Base-by-base conservation (phyloP, 1,140 invertebrate species). In the Penaeus chinensis region DNA sequence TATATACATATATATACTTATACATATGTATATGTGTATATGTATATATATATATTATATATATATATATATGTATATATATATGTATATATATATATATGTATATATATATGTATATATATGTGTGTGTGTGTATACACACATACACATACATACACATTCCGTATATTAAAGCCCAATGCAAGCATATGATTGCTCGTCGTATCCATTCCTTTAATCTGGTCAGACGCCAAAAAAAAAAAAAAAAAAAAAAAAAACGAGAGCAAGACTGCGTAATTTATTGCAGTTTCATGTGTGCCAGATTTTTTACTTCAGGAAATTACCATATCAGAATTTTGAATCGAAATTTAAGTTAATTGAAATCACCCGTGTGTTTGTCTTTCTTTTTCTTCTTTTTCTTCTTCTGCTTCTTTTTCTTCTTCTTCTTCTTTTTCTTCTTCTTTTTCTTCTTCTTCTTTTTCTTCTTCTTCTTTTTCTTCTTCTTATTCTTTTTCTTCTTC, bases 91-190 rank as follows among this genome's bases (percentile, higher is more conserved):
- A 18, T 18, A 32, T 22, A 32, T 1, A 54, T 54, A 20, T 74
- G 5, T 74, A 32, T 74, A 74, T 32, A 32, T 74, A 74, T 74
- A 74, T 32, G 13, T 74, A 74, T 32, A 74, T 74, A 74, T 74
- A 74, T 71, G n/a, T 16, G 27, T 32, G 11, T n/a, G 24, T 27
- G 63, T 24, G 27, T 60, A 65, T 24, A 65, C 18, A 65, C 10
- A 65, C 18, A 5, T 11, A 82, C 60, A 62, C 61, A 62, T 18
- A 82, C 60, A 62, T 20, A 82, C 60, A 82, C 0, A 82, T 22
- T 20, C 65, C 61, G 18, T 24, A 82, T 13, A 82, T 32, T 32
- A 32, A 32, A 32, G 32, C 32, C 32, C 32, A 32, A 32, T 32
- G 2, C 32, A 32, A 32, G 2, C 2, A 32, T 32, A 2, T 32